Percentiles rank a stretch among this genome's conserved stretches.
Evolutionary conservation across 2,888 invertebrate species (phyloP).

Genomic region (Zhengitettix transpicula): DNA sequence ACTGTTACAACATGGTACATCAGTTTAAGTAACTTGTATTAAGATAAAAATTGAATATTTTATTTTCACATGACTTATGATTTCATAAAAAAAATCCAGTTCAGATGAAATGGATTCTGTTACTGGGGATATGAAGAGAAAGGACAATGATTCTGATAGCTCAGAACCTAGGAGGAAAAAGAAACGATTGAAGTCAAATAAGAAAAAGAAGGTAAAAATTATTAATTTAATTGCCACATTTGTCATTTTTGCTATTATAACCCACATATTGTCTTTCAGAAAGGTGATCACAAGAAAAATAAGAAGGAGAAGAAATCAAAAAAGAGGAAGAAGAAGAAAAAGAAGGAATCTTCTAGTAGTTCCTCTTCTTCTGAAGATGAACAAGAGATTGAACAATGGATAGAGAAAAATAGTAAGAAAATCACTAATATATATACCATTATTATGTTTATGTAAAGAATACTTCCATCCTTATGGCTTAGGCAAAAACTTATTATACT

Average conservation of each 20-base stretch:
- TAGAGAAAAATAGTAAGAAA: constrained; percentile 21
- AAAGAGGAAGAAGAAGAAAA: constrained; percentile 36
- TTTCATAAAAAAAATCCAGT: constrained; percentile 14
- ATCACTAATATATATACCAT: not conserved
- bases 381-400: constrained; percentile 21
- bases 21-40: no score
- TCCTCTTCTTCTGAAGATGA: constrained; percentile 16
- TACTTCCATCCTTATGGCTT: no score
- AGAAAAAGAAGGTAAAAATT: not conserved
- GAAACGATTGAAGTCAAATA: constrained; percentile 10
- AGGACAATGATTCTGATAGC: constrained; percentile 12
- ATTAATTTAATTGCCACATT: not conserved
- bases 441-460: no score
- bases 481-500: no score
- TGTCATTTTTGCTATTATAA: not conserved
- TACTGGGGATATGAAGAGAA: constrained; percentile 9
- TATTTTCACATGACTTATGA: no score
- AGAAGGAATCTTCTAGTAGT: constrained; percentile 20
- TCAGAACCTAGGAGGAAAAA: constrained; percentile 16
- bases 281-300: not conserved
- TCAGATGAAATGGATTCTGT: constrained; percentile 21
- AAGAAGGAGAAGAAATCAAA: constrained; percentile 24
- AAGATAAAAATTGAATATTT: no score
- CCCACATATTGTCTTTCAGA: constrained; percentile 1
- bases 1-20: not conserved